Percentiles rank a stretch among this genome's conserved stretches.
These are phyloP conservation scores for Unio pictorum DNA, from an alignment of 2,888 invertebrate species.

Conservation along the genomic window DNA sequence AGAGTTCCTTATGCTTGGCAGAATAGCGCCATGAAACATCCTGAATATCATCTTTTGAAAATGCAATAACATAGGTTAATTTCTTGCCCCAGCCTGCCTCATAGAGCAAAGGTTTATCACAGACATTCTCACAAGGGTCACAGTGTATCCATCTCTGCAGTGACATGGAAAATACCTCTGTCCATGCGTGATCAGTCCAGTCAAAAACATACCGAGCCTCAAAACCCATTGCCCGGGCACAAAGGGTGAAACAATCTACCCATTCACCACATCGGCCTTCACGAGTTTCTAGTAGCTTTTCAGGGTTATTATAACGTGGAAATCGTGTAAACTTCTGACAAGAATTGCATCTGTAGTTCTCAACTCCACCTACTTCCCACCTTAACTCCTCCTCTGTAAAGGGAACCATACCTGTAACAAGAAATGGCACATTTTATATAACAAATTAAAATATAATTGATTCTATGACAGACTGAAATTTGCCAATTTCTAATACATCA, in stretches of 20 bases:
- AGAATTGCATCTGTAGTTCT: slow-evolving; percentile 70
- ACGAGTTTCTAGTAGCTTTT: slow-evolving; percentile 82
- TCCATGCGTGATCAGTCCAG: slow-evolving; percentile 96
- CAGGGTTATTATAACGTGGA: slow-evolving; percentile 88
- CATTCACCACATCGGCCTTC: slow-evolving; percentile 97
- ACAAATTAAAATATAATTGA: neutral
- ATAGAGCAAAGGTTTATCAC: slow-evolving; percentile 91
- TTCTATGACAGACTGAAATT: too few relatives aligned
- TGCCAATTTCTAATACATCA: too few relatives aligned
- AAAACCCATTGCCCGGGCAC: slow-evolving; percentile 73
- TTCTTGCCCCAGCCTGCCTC: slow-evolving; percentile 82
- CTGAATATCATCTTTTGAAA: slow-evolving; percentile 84
- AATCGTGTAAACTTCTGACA: slow-evolving; percentile 76
- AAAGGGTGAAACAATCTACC: slow-evolving; percentile 90
- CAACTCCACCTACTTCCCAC: slow-evolving; percentile 73
- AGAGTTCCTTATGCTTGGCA: slow-evolving; percentile 66
- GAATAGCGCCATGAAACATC: slow-evolving; percentile 95
- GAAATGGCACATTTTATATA: neutral
- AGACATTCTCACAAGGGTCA: slow-evolving; percentile 93
- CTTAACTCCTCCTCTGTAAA: slow-evolving; percentile 71
- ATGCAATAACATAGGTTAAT: slow-evolving; percentile 89
- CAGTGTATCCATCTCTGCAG: slow-evolving; percentile 90
- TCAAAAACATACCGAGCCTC: slow-evolving; percentile 77
- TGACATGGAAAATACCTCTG: slow-evolving; percentile 84
- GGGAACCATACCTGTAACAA: slow-evolving; percentile 73